Conservation (phyloP, 2,888 invertebrate genomes). For the Teleogryllus oceanicus region DNA sequence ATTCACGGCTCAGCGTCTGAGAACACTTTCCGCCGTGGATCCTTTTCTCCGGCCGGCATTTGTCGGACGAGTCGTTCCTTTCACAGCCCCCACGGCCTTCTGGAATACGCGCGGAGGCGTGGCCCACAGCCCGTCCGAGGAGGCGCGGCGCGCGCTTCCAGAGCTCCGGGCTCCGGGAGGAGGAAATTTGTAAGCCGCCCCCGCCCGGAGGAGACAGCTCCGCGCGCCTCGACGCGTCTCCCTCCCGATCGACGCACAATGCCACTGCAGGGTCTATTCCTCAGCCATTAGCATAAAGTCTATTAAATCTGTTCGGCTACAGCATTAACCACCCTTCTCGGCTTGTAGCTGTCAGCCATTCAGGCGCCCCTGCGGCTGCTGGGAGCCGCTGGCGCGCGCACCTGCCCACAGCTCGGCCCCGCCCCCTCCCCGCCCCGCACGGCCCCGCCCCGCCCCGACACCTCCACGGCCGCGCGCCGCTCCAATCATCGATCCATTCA, state of each 20-base stretch:
- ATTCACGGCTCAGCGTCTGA: too few species aligned
- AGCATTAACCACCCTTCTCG: background rate
- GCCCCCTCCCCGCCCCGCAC: background rate
- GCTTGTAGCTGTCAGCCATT: conserved; percentile 6
- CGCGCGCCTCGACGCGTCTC: background rate
- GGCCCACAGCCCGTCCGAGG: too few species aligned
- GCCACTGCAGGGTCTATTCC: background rate
- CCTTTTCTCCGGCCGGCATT: too few species aligned
- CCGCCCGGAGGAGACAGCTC: background rate
- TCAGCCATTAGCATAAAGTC: conserved; percentile 3
- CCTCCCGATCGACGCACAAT: conserved; percentile 18
- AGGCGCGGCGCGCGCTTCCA: too few species aligned
- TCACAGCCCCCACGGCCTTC: too few species aligned
- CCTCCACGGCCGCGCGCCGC: background rate
- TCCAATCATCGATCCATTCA: conserved; percentile 6
- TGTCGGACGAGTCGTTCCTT: too few species aligned
- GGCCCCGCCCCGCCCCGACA: background rate
- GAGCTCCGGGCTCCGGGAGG: background rate
- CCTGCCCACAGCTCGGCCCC: background rate
- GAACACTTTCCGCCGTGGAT: too few species aligned
- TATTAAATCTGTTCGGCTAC: conserved; percentile 9
- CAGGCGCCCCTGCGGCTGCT: background rate
- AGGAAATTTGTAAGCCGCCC: background rate
- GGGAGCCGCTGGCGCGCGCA: background rate
- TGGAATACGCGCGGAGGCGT: too few species aligned